Evolutionary conservation across 2,113 vertebrate genomes (phyloP), one percentile per base, ranked within the genome.

Genomic region (Trinectes maculatus): DNA sequence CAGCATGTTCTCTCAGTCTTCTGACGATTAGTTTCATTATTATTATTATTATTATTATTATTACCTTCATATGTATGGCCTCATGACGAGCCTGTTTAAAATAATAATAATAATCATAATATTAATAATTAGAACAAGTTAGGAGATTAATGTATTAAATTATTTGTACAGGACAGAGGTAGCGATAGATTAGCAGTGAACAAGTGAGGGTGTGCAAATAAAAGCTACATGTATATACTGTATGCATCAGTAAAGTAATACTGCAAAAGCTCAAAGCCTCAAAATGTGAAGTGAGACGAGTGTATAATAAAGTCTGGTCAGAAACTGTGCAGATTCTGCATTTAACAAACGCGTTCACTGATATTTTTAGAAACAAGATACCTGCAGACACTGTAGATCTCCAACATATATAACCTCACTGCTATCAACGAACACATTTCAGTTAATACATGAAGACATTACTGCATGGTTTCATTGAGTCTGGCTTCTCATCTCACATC

Each of bases 11-110:
- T 6, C 19, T 10, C 4, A 13, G 9, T 29, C 19, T 31, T n/a
- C 11, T 8, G 2, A n/a, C n/a, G n/a, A n/a, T n/a, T n/a, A 18
- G 8, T 5, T 44, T 51, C 16, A 22, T 43, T 4, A 22, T 10
- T 62, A 77, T 68, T 71, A 68, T 77, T 63, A 39, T 65, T 78
- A 43, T 65, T 80, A n/a, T n/a, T n/a, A n/a, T n/a, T n/a, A n/a
- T n/a, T n/a, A n/a, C n/a, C n/a, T n/a, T n/a, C n/a, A n/a, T n/a
- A n/a, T n/a, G n/a, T n/a, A n/a, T n/a, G n/a, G n/a, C n/a, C n/a
- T n/a, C n/a, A n/a, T n/a, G n/a, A n/a, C n/a, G n/a, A n/a, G n/a
- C n/a, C n/a, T n/a, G n/a, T n/a, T n/a, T n/a, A n/a, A n/a, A n/a
- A n/a, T n/a, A n/a, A n/a, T n/a, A n/a, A n/a, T n/a, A n/a, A n/a